A percentile compares a stretch with the other conserved stretches of the same genome.
phyloP scores from a whole-genome alignment of 2,888 invertebrate genomes.

The Trachelus tabidus region DNA sequence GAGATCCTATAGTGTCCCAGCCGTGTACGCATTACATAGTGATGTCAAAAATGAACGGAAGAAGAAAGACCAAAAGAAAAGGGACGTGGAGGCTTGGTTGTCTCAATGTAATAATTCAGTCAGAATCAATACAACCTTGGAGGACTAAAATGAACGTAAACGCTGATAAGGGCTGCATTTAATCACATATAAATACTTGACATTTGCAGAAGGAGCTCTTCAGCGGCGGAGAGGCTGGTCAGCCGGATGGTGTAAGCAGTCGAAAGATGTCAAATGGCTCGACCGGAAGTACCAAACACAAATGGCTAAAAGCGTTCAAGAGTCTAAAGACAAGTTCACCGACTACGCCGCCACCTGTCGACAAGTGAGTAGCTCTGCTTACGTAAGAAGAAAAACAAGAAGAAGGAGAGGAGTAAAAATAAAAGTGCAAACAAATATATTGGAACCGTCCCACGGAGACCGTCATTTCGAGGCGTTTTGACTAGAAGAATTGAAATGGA shows the following conservation, averaged over 20 bases:
- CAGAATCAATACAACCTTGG: not conserved
- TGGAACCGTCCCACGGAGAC: not conserved
- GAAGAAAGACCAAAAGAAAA: not conserved
- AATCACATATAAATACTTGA: not conserved
- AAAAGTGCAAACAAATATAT: not conserved
- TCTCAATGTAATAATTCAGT: not conserved
- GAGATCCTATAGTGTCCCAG: not conserved
- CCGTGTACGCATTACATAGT: not conserved
- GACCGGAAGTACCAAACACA: conserved; percentile 92
- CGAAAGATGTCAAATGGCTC: conserved; percentile 88
- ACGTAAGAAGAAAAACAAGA: not conserved
- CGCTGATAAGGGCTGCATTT: not conserved
- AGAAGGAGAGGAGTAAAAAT: not conserved
- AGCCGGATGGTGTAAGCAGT: conserved; percentile 76
- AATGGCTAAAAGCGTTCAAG: conserved; percentile 97
- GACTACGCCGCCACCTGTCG: conserved; percentile 61
- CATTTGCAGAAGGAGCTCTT: conserved; percentile 85
- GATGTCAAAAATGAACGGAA: not conserved
- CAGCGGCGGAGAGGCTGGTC: conserved; percentile 57
- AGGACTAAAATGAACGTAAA: not conserved
- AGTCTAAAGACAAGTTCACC: conserved; percentile 85
- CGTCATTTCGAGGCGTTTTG: not conserved
- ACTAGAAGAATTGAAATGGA: not conserved
- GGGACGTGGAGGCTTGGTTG: not conserved
- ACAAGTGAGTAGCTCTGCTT: conserved; percentile 72